A percentile compares a stretch with the other conserved stretches of the same genome.
These are phyloP conservation scores for Tetraneura akinire DNA, from an alignment of 1,140 invertebrate species.

Conservation along the genomic window DNA sequence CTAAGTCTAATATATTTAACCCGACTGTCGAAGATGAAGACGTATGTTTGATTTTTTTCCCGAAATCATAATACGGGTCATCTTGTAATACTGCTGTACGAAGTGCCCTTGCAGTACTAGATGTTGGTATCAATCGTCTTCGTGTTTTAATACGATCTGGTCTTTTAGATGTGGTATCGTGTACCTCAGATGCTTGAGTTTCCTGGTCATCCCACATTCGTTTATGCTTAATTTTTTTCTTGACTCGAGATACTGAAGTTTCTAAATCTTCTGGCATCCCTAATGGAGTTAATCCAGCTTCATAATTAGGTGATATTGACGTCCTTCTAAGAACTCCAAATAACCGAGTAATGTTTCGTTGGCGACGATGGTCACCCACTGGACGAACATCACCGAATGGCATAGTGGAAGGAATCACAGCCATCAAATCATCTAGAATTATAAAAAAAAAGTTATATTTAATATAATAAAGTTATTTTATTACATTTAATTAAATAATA, in stretches of 20 bases:
- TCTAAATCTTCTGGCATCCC: background rate
- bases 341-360: background rate
- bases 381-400: background rate
- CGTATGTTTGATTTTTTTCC: conserved; percentile 29
- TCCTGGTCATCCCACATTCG: conserved; percentile 30
- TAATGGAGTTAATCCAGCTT: background rate
- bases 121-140: conserved; percentile 17
- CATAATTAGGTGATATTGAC: background rate
- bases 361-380: background rate
- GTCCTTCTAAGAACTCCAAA: background rate
- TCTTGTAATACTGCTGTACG: background rate
- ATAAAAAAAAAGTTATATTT: background rate
- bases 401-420: background rate
- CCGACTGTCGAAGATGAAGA: background rate
- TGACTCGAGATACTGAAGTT: background rate
- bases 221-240: conserved; percentile 43
- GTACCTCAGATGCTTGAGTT: conserved; percentile 7
- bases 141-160: conserved; percentile 36
- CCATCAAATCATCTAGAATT: conserved; percentile 28
- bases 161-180: conserved; percentile 4
- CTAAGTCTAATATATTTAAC: background rate
- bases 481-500: too few species aligned
- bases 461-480: too few species aligned
- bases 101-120: background rate
- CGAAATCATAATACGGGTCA: conserved; percentile 29